phyloP scores from a whole-genome alignment of 2,113 vertebrate genomes.

The Morone saxatilis region DNA sequence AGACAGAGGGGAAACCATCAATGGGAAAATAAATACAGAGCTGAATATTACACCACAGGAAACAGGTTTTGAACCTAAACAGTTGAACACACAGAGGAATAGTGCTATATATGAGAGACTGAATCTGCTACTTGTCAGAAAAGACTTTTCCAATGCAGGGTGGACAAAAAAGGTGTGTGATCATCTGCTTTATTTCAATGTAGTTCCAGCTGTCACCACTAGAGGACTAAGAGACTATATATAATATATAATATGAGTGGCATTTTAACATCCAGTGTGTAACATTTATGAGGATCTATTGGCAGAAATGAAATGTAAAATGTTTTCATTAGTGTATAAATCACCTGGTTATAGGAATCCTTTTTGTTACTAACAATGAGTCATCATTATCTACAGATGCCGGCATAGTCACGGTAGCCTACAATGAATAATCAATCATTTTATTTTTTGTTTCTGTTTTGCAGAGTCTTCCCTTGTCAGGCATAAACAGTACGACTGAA shows the following conservation, averaged over 20 bases:
- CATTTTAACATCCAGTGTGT: no score
- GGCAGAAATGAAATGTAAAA: no score
- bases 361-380: no score
- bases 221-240: constrained; percentile 1
- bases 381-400: no score
- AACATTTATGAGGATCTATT: no score
- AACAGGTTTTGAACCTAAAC: constrained; percentile 79
- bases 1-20: constrained; percentile 70
- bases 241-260: no score
- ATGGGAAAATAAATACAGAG: constrained; percentile 81
- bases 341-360: no score
- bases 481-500: constrained; percentile 76
- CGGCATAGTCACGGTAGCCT: not conserved
- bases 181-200: constrained; percentile 13
- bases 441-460: constrained; percentile 51
- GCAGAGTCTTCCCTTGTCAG: constrained; percentile 73
- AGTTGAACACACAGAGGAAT: constrained; percentile 60
- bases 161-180: constrained; percentile 9
- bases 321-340: no score
- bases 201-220: constrained; percentile 45
- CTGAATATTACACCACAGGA: constrained; percentile 76
- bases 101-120: constrained; percentile 42
- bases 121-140: constrained; percentile 55
- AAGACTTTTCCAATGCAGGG: constrained; percentile 33
- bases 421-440: not conserved